Base-by-base conservation (phyloP, 2,888 invertebrate genomes). In the Masnerella sp. region DNA sequence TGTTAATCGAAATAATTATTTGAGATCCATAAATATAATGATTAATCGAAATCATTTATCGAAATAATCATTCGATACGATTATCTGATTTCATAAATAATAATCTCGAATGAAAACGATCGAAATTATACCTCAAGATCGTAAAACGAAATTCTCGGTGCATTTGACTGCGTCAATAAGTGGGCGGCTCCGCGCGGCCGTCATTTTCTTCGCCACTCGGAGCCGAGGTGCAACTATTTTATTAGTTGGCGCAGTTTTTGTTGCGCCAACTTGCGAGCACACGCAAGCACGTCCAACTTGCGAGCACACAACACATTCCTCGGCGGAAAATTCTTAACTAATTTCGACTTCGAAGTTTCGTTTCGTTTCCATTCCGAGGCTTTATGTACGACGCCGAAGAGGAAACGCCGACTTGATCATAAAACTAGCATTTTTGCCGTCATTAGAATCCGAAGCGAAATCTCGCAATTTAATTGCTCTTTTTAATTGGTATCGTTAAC, bases 171-270 rank as follows among this genome's bases (percentile, higher is more conserved):
- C 28, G 47, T 61, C 61, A 20, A 61, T 61, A 40, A n/a, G 14
- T 56, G 42, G 47, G 40, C 49, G 11, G 17, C 30, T 61, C 17
- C 61, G 61, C 40, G 38, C 38, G 18, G 9, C 38, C 38, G 38
- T 40, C 38, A 9, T 18, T 18, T 18, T 9, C 9, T 38, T n/a
- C 28, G 42, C n/a, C 40, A 36, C 17, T 30, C 36, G 5, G 9
- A n/a, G 30, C 43, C 22, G 1, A 8, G 15, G 22, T 9, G 40
- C 36, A 61, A 49, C 61, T 61, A 20, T 62, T 49, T 62, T 62
- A 62, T 62, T 62, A 62, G 62, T 51, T 62, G 51, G 12, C 42
- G 11, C 34, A 51, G 22, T 62, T 62, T 62, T 62, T 62, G 51
- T 62, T 62, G 59, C 49, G 49, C 61, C 42, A 51, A 51, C 22